Conservation (phyloP, 1,140 invertebrate genomes). For the Scaptodrosophila lebanonensis region DNA sequence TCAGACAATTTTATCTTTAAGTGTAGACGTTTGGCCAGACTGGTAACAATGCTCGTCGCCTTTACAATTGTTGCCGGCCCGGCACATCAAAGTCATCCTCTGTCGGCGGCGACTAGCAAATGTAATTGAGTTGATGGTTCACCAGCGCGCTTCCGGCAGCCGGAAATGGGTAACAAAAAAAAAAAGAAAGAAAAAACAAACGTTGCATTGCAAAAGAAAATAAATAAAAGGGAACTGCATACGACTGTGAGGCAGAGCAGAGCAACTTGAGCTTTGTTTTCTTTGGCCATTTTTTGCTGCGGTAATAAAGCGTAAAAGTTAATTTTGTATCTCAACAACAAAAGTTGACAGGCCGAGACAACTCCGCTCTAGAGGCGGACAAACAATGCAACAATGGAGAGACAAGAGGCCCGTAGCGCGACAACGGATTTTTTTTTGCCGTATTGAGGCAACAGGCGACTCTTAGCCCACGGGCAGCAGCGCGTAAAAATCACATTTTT, state of each 20-base stretch:
- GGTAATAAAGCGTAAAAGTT: conserved; percentile 71
- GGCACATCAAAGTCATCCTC: conserved; percentile 22
- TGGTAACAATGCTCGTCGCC: conserved; percentile 30
- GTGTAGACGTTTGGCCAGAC: no score
- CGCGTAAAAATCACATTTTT: conserved; percentile 60
- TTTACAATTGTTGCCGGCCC: conserved; percentile 31
- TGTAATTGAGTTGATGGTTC: conserved; percentile 70
- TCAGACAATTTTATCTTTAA: conserved; percentile 27
- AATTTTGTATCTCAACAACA: conserved; percentile 44
- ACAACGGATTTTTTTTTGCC: conserved; percentile 19
- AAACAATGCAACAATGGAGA: conserved; percentile 38
- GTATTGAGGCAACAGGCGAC: conserved; percentile 24
- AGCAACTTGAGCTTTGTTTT: conserved; percentile 57
- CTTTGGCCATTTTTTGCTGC: conserved; percentile 48
- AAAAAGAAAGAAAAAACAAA: conserved; percentile 24
- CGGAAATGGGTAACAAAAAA: conserved; percentile 57
- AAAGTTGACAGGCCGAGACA: conserved; percentile 32
- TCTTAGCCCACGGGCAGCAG: conserved; percentile 34
- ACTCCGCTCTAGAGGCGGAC: conserved; percentile 9
- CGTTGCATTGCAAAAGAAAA: conserved; percentile 8
- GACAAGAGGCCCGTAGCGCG: conserved; percentile 13
- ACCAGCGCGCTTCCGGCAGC: conserved; percentile 57
- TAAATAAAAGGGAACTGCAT: conserved; percentile 4
- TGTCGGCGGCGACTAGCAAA: conserved; percentile 41
- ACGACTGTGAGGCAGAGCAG: not conserved